Conservation (phyloP, 2,113 vertebrate genomes). For the Panthera tigris region DNA sequence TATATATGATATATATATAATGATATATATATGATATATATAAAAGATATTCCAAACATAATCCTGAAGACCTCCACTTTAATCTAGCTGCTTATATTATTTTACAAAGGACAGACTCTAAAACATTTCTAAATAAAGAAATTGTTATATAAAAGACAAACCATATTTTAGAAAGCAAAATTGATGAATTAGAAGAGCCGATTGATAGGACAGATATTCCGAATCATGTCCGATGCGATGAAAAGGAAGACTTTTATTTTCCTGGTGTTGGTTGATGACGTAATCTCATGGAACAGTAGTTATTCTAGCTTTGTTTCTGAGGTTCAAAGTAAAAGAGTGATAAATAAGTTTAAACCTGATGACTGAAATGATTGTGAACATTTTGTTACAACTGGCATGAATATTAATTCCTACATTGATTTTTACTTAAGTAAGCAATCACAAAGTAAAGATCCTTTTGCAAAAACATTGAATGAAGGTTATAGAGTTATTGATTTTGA, state of each 20-base stretch:
- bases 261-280: not conserved
- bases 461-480: constrained; percentile 58
- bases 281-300: not conserved
- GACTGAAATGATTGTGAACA: constrained; percentile 36
- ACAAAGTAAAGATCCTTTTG: constrained; percentile 68
- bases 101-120: not conserved
- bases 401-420: constrained; percentile 66
- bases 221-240: not conserved
- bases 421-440: constrained; percentile 69
- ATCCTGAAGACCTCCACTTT: not conserved
- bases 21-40: not conserved
- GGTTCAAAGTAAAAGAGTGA: constrained; percentile 6
- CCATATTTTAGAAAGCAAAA: not conserved
- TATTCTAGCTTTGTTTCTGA: not conserved
- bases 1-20: not conserved
- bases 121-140: constrained; percentile 18
- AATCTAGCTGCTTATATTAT: not conserved
- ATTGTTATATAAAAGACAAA: not conserved
- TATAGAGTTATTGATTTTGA: constrained; percentile 67
- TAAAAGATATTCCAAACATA: not conserved
- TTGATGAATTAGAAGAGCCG: not conserved
- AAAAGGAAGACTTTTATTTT: constrained; percentile 44
- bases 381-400: constrained; percentile 48
- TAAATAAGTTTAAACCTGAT: constrained; percentile 43
- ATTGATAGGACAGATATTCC: not conserved